Evolutionary conservation across 2,797 vertebrate genomes (phyloP), one percentile per base, ranked within the genome.

Genomic region (Rhodeus uyekii): DNA sequence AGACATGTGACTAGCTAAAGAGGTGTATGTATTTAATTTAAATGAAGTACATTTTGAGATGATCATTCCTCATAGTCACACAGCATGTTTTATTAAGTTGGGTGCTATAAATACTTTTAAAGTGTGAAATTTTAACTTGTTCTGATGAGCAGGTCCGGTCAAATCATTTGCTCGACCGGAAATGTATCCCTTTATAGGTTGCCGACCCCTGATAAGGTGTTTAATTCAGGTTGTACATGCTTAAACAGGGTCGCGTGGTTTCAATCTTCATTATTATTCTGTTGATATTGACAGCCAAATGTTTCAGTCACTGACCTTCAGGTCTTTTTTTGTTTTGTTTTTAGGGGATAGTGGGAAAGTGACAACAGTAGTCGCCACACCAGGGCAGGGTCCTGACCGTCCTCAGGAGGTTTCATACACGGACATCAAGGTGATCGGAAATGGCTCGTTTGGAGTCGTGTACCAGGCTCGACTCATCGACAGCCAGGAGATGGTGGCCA

Each of bases 371-470:
- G 96, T 97, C 87, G 96, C 96, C 84, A 97, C 96, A 8, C 94
- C 97, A 0, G 97, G 97, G 74, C 97, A 98, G 90, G 96, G 96
- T 68, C 94, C 95, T 0, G 96, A 98, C 84, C 96, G 96, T 84
- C 95, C 96, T 32, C 96, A 98, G 90, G 97, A 98, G 91, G 97
- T 98, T 88, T 96, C 96, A n/a, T 98, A 97, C 91, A 97, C 96
- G 1, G 97, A 97, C 90, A 97, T 97, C 90, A 98, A 97, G 90
- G 96, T 97, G 89, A 98, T 98, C 81, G 96, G 97, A 84, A 98
- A 97, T 90, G 97, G 97, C 82, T 98, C 97, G 0, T 98, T 98
- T 27, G 96, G 97, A 29, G 96, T 98, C 24, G 97, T 98, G 79
- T 98, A 97, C 90, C 97, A 98, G 91, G 97, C 96, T 24, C 94